Percentiles rank a stretch among this genome's conserved stretches.
Evolutionary conservation across 2,113 vertebrate genomes (phyloP).

Genomic region (Orientallactaga bullata): DNA sequence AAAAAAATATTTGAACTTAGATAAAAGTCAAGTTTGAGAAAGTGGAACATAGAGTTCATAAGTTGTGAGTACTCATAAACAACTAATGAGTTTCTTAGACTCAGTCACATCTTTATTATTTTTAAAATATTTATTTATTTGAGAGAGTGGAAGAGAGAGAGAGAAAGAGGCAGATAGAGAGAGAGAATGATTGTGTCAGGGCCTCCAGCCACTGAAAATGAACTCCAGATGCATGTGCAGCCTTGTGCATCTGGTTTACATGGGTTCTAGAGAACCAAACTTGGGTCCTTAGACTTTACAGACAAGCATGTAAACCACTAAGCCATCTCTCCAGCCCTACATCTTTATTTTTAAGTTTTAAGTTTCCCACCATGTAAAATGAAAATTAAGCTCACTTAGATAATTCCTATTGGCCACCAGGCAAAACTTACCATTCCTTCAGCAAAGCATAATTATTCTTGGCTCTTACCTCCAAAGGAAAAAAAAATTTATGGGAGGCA

Average conservation of each 20-base stretch:
- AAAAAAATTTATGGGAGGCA: not conserved
- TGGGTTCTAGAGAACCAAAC: too few relatives aligned
- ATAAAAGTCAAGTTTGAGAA: not conserved
- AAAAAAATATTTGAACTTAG: not conserved
- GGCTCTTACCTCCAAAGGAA: not conserved
- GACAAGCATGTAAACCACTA: too few relatives aligned
- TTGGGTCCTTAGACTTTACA: too few relatives aligned
- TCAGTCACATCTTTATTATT: not conserved
- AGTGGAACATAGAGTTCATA: not conserved
- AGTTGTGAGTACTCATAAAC: not conserved
- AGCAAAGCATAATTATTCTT: not conserved
- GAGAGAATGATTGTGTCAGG: too few relatives aligned
- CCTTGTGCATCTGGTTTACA: too few relatives aligned
- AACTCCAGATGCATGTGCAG: too few relatives aligned
- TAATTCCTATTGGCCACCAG: not conserved
- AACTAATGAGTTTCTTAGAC: not conserved
- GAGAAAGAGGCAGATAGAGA: too few relatives aligned
- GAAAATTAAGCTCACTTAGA: not conserved
- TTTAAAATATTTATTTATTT: too few relatives aligned
- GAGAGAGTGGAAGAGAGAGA: too few relatives aligned
- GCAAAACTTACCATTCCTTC: not conserved
- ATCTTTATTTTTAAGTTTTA: too few relatives aligned
- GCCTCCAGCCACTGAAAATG: too few relatives aligned
- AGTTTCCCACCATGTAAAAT: not conserved
- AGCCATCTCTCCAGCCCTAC: too few relatives aligned